Base-by-base conservation (phyloP, 2,113 vertebrate genomes). In the Bagarius yarrelli region DNA sequence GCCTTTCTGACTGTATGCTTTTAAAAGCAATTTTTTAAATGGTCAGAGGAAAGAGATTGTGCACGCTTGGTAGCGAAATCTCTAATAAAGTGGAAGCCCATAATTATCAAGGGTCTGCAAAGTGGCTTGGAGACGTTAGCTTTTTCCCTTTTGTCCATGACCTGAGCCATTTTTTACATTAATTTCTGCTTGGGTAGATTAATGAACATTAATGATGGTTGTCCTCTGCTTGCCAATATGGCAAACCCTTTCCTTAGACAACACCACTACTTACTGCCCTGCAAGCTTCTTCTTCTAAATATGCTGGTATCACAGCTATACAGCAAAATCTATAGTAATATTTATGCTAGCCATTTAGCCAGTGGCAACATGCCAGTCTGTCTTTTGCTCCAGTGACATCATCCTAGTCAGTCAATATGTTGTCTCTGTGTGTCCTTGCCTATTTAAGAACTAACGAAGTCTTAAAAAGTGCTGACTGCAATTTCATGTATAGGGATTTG, bases 141-240 rank as follows among this genome's bases (percentile, higher is more conserved):
- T 78, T 83, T 82, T 75, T 61, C 76, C 19, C 47, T 60, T 85
- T 59, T 50, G 44, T 74, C 50, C 53, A 73, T 76, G 81, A 83
- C 83, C 79, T 59, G 21, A 63, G 55, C 25, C 72, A 79, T 27
- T 70, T 74, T 50, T 71, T 30, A 72, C 47, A 52, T 72, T 72
- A 19, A 72, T 72, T 72, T 72, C 78, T 76, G 56, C 69, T 79
- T 80, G 69, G 79, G 66, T 67, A 53, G 76, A 78, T 16, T 53
- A 52, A 72, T 53, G 12, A 81, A 71, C 69, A 69, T 79, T 83
- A 83, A 74, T 36, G 21, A 59, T 34, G 27, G 23, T 85, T 72
- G 57, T 72, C n/a, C 27, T 78, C 47, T 76, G 55, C 67, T 84
- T 82, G 61, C 81, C 80, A 79, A 78, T 88, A 85, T 81, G 56